Evolutionary conservation across 2,797 vertebrate species (phyloP).

Genomic region (Agapornis canus): DNA sequence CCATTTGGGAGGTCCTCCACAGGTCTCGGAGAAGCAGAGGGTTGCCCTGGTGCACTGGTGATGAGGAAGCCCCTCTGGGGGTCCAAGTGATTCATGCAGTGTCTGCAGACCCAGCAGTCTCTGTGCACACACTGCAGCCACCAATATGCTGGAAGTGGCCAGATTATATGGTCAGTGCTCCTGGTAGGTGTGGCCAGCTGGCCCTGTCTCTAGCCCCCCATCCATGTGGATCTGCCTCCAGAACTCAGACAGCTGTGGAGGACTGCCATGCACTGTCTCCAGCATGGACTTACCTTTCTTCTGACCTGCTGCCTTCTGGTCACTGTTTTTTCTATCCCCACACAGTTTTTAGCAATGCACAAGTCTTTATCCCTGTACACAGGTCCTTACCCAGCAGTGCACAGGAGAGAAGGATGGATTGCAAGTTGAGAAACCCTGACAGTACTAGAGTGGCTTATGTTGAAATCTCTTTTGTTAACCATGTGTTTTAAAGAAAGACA

Average conservation of each 20-base stretch:
- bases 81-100: not conserved
- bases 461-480: not conserved
- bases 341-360: not conserved
- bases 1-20: not conserved
- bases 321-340: not conserved
- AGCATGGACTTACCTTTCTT: not conserved
- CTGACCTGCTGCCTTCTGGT: not conserved
- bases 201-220: rapidly evolving
- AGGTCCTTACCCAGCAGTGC: not conserved
- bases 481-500: not conserved
- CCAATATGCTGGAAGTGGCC: rapidly evolving
- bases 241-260: not conserved
- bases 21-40: not conserved
- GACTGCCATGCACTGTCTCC: not conserved
- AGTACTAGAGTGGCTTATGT: not conserved
- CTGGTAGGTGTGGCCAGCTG: not conserved
- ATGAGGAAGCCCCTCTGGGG: rapidly evolving
- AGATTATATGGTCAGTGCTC: not conserved
- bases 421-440: not conserved
- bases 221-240: rapidly evolving
- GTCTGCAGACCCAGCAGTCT: not conserved
- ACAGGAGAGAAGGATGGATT: rapidly evolving
- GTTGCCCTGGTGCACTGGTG: not conserved
- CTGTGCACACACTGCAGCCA: rapidly evolving
- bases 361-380: not conserved